phyloP scores from a whole-genome alignment of 1,140 invertebrate species.

The Caenorhabditis remanei region DNA sequence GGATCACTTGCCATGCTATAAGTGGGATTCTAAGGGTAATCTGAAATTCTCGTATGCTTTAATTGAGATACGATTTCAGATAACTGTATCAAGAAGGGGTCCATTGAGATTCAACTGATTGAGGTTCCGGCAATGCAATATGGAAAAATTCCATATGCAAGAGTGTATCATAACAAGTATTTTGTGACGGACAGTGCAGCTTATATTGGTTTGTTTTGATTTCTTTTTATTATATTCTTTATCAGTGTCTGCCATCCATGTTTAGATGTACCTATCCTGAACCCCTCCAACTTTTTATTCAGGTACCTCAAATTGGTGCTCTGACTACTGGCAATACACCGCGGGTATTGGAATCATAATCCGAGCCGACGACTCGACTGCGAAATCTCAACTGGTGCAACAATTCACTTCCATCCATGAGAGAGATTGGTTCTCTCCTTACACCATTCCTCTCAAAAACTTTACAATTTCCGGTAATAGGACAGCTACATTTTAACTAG shows the following conservation, averaged over 20 bases:
- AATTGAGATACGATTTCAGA: slow-evolving; percentile 49
- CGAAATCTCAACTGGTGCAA: slow-evolving; percentile 42
- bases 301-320: slow-evolving; percentile 64
- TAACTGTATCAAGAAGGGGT: slow-evolving; percentile 59
- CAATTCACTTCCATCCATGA: slow-evolving; percentile 44
- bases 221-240: background rate
- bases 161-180: slow-evolving; percentile 64
- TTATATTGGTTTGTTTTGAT: slow-evolving; percentile 59
- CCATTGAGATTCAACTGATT: slow-evolving; percentile 31
- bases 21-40: slow-evolving; percentile 22
- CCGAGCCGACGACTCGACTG: slow-evolving; percentile 38
- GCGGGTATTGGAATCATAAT: slow-evolving; percentile 60
- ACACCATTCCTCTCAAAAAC: slow-evolving; percentile 55
- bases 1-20: slow-evolving; percentile 49
- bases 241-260: background rate
- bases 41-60: background rate
- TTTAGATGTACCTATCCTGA: background rate
- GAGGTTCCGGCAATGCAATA: slow-evolving; percentile 52
- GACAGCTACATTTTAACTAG: background rate
- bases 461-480: slow-evolving; percentile 45
- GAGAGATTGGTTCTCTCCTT: slow-evolving; percentile 59
- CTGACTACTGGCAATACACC: slow-evolving; percentile 63
- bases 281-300: background rate
- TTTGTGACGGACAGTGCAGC: slow-evolving; percentile 59
- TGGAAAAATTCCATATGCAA: slow-evolving; percentile 56